These are phyloP conservation scores for Amorpha juglandis DNA, from an alignment of 2,888 invertebrate genomes.

Conservation along the genomic window DNA sequence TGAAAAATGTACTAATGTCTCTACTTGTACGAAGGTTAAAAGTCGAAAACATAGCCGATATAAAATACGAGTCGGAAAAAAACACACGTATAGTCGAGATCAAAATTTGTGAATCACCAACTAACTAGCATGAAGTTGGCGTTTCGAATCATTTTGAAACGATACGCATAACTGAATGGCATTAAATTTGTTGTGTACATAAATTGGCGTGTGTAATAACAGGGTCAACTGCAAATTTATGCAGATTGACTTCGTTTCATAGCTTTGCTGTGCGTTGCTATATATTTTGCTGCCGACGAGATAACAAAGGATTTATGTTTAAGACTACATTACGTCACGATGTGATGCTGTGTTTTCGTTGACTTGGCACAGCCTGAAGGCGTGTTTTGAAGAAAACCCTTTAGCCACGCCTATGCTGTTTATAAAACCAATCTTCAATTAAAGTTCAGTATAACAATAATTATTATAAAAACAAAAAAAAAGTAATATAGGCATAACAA, in stretches of 20 bases:
- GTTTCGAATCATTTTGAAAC: slow-evolving; percentile 45
- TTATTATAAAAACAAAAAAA: no score
- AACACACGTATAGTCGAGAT: slow-evolving; percentile 2
- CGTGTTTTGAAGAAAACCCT: neutral
- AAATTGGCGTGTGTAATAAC: slow-evolving; percentile 61
- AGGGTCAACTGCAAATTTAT: slow-evolving; percentile 77
- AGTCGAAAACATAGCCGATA: neutral
- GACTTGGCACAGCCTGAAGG: slow-evolving; percentile 32
- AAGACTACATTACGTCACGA: slow-evolving; percentile 59
- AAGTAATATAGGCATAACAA: no score
- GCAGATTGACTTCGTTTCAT: slow-evolving; percentile 73
- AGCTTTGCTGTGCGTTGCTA: slow-evolving; percentile 59
- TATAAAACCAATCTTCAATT: neutral
- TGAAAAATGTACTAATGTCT: no score
- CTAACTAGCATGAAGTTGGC: slow-evolving; percentile 20
- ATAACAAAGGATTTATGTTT: slow-evolving; percentile 67
- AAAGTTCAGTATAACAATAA: neutral
- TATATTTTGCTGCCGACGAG: slow-evolving; percentile 58
- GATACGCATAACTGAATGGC: slow-evolving; percentile 46
- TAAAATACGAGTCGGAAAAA: slow-evolving; percentile 4
- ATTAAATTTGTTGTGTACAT: slow-evolving; percentile 54
- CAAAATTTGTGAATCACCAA: slow-evolving; percentile 7
- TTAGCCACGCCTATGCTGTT: neutral
- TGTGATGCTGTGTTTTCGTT: slow-evolving; percentile 43
- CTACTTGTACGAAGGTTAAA: no score